phyloP scores from a whole-genome alignment of 2,797 vertebrate genomes.

The Eulemur mongoz region DNA sequence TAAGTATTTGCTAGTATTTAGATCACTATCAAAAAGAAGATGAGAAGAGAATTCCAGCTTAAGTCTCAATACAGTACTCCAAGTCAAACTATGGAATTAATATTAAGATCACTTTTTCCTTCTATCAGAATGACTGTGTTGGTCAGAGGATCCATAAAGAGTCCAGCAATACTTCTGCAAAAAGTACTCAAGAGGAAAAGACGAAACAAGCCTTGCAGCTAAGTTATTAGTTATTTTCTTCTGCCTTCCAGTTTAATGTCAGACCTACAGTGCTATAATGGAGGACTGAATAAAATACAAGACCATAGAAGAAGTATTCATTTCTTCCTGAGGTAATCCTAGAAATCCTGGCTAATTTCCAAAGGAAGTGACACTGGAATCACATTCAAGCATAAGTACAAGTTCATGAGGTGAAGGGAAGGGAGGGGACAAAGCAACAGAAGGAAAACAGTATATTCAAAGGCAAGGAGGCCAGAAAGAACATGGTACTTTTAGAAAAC shows the following conservation, averaged over 20 bases:
- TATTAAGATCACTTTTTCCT: background rate
- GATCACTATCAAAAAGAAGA: background rate
- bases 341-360: background rate
- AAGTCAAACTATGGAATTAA: constrained; percentile 39
- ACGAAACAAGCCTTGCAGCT: background rate
- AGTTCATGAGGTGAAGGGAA: background rate
- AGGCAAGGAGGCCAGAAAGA: background rate
- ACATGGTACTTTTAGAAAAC: background rate
- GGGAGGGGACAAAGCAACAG: background rate
- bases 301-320: background rate
- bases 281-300: background rate
- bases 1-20: background rate
- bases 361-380: background rate
- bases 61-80: background rate
- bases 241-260: background rate
- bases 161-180: background rate
- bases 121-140: background rate
- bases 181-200: background rate
- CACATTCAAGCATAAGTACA: background rate
- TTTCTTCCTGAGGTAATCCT: background rate
- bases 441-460: background rate
- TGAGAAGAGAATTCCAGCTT: constrained; percentile 7
- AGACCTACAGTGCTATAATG: background rate
- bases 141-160: background rate
- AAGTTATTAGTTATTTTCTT: background rate